Percentiles rank a stretch among this genome's conserved stretches.
Evolutionary conservation across 1,140 invertebrate genomes (phyloP).

Genomic region (Lepidurus couesii): DNA sequence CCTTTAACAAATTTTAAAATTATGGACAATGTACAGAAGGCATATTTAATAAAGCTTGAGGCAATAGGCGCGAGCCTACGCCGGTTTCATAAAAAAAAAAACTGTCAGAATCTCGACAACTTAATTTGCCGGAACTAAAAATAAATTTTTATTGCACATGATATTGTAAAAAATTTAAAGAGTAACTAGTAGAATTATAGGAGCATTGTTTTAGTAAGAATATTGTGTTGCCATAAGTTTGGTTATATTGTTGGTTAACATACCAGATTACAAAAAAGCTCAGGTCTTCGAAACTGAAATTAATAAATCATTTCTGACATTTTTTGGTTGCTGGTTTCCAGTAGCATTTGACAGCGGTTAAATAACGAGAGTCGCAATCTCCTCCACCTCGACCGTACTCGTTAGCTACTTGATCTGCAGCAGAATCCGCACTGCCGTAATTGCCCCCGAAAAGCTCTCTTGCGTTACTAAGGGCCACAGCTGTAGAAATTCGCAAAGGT

Average conservation of each 20-base stretch:
- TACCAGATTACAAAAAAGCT: not conserved
- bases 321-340: not conserved
- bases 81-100: no score
- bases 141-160: no score
- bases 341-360: not conserved
- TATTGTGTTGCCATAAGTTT: conserved; percentile 38
- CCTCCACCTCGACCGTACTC: conserved; percentile 21
- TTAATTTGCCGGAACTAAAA: no score
- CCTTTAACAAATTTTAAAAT: no score
- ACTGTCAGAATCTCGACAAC: no score
- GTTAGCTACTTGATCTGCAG: conserved; percentile 26
- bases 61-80: no score
- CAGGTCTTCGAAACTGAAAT: not conserved
- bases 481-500: not conserved
- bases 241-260: conserved; percentile 30
- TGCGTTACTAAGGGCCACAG: not conserved
- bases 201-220: no score
- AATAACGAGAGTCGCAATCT: conserved; percentile 21
- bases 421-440: conserved; percentile 22
- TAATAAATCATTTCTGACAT: conserved; percentile 13
- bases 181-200: no score
- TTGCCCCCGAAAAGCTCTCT: conserved; percentile 7
- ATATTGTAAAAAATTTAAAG: no score
- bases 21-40: no score
- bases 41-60: no score